Conservation (phyloP, 2,888 invertebrate genomes). For the Ophion ellenae region DNA sequence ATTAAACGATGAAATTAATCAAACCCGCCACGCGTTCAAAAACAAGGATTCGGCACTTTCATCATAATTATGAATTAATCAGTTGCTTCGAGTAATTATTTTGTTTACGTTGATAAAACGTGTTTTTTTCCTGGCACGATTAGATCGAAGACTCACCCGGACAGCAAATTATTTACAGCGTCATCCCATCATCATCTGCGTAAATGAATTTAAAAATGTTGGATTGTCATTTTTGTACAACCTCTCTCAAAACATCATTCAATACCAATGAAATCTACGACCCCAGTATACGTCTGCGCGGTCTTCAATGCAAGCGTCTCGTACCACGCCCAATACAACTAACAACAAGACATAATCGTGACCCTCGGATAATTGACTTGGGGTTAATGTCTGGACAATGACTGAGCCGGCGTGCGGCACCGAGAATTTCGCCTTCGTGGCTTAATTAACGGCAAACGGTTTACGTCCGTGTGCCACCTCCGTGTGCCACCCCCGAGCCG, state of each 20-base stretch:
- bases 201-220: too few relatives aligned
- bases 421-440: not conserved
- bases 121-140: not conserved
- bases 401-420: not conserved
- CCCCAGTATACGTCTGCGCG: not conserved
- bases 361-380: not conserved
- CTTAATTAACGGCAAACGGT: constrained; percentile 11
- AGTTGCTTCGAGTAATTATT: too few relatives aligned
- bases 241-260: not conserved
- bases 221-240: too few relatives aligned
- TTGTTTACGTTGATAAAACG: too few relatives aligned
- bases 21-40: too few relatives aligned
- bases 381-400: not conserved
- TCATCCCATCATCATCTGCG: too few relatives aligned
- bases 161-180: not conserved
- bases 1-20: too few relatives aligned
- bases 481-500: not conserved
- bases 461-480: not conserved
- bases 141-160: not conserved
- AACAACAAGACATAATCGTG: not conserved
- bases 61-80: too few relatives aligned
- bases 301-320: not conserved
- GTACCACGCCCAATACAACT: not conserved
- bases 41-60: too few relatives aligned
- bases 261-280: not conserved